A percentile compares a stretch with the other conserved stretches of the same genome.
These are phyloP conservation scores for Pemphigus obesinymphae DNA, from an alignment of 1,140 invertebrate genomes.

Conservation along the genomic window DNA sequence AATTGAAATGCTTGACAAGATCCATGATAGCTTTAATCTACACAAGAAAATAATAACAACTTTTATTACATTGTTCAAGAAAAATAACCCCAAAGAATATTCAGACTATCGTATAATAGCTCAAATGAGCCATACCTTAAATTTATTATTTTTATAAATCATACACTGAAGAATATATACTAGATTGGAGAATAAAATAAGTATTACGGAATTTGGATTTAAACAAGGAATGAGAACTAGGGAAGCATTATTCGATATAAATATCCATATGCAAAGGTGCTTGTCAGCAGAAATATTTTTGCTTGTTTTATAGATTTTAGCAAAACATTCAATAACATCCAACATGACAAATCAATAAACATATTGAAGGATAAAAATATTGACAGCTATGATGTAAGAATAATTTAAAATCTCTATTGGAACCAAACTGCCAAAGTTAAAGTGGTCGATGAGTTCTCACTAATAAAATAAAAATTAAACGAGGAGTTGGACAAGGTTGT, in stretches of 20 bases:
- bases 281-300: too few species aligned
- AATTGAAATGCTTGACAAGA: neutral
- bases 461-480: neutral
- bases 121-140: slow-evolving; percentile 2
- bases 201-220: neutral
- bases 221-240: too few species aligned
- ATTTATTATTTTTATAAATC: too few species aligned
- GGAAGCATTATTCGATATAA: neutral
- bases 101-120: neutral
- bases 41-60: neutral
- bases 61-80: neutral
- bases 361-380: too few species aligned
- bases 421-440: too few species aligned
- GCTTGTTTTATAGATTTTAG: neutral
- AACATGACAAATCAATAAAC: neutral
- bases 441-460: too few species aligned
- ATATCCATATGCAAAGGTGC: too few species aligned
- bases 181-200: neutral
- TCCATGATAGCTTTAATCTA: neutral
- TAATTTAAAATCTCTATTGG: neutral
- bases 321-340: neutral
- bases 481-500: neutral
- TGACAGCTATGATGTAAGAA: neutral
- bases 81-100: neutral
- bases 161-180: neutral